Evolutionary conservation across 2,113 vertebrate species (phyloP).

Genomic region (Ceratotherium simum): DNA sequence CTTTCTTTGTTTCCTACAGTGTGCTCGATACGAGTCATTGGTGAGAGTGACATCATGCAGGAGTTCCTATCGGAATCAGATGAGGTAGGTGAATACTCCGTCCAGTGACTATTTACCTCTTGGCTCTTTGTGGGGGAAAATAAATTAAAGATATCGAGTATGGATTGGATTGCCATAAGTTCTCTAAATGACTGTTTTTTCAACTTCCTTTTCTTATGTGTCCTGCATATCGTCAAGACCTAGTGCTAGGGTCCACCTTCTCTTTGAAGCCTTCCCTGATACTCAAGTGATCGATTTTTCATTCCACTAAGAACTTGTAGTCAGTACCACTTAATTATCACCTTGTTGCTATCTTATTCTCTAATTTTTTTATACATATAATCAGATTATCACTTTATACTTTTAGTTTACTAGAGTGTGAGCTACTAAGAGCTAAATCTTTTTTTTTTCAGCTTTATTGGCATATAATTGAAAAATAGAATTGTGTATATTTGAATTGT

Average conservation of each 20-base stretch:
- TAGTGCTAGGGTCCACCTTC: not conserved
- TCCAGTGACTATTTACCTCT: not conserved
- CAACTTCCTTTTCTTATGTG: not conserved
- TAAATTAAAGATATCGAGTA: not conserved
- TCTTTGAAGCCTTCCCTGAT: conserved; percentile 20
- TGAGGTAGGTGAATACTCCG: conserved; percentile 88
- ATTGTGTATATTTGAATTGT: not conserved
- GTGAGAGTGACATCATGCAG: conserved; percentile 99
- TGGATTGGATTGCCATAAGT: not conserved
- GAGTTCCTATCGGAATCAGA: conserved; percentile 98
- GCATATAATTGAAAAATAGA: not conserved
- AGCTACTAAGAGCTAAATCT: conserved; percentile 48
- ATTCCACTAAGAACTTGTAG: conserved; percentile 1
- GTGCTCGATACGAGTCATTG: conserved; percentile 96
- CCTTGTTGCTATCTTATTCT: not conserved
- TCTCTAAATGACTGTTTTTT: not conserved
- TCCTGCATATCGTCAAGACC: conserved; percentile 13
- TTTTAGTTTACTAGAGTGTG: conserved; percentile 62
- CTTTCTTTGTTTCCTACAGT: conserved; percentile 85
- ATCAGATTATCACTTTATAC: conserved; percentile 57
- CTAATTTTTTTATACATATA: conserved; percentile 46
- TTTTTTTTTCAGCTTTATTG: not conserved
- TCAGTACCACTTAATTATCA: not conserved
- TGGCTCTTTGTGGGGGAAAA: not conserved
- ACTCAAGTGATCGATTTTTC: not conserved